A percentile compares a stretch with the other conserved stretches of the same genome.
These are phyloP conservation scores for Scaptomyza tumidula DNA, from an alignment of 2,888 invertebrate genomes.

Conservation along the genomic window DNA sequence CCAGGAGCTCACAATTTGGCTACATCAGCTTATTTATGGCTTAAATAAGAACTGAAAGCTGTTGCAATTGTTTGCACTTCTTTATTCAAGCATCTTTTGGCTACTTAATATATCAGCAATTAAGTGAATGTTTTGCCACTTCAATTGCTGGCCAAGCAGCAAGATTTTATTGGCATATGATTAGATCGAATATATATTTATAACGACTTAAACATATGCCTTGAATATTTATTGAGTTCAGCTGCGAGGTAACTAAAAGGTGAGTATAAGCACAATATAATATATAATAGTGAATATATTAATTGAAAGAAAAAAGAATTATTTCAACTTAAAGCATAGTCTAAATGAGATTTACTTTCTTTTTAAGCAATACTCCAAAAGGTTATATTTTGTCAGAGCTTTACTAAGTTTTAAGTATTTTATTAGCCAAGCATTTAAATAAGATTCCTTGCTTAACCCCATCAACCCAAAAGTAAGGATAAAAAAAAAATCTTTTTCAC, in stretches of 20 bases:
- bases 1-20: not conserved
- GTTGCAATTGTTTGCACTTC: constrained; percentile 33
- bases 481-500: not conserved
- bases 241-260: too few species aligned
- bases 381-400: too few species aligned
- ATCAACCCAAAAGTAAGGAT: not conserved
- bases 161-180: not conserved
- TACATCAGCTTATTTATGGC: constrained; percentile 22
- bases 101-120: constrained; percentile 41
- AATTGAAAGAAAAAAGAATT: too few species aligned
- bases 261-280: too few species aligned
- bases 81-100: not conserved
- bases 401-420: not conserved
- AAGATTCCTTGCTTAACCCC: not conserved
- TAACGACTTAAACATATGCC: too few species aligned
- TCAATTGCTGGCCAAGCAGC: not conserved
- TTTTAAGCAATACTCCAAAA: too few species aligned
- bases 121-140: constrained; percentile 20
- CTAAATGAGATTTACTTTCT: too few species aligned
- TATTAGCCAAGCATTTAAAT: not conserved
- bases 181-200: too few species aligned
- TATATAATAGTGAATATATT: too few species aligned
- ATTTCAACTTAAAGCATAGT: too few species aligned
- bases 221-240: too few species aligned
- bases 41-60: constrained; percentile 27